A percentile compares a stretch with the other conserved stretches of the same genome.
Evolutionary conservation across 64 coral and sea anemone genomes (phyloP).

Genomic region (Montipora cactus): DNA sequence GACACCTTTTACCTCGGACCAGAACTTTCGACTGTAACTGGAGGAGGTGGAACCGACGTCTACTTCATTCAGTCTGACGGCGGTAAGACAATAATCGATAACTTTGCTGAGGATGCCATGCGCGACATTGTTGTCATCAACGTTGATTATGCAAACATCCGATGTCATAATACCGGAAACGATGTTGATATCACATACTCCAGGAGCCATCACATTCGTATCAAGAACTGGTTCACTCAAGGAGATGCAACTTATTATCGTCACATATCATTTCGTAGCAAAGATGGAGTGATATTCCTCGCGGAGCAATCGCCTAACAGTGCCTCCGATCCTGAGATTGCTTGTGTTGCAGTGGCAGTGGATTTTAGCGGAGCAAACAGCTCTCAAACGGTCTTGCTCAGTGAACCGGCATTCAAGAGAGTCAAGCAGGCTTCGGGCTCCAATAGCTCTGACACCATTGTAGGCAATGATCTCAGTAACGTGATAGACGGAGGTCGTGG

Average conservation of each 20-base stretch:
- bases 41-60: slow-evolving; percentile 46
- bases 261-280: slow-evolving; percentile 55
- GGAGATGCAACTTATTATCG: slow-evolving; percentile 44
- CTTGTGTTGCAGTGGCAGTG: slow-evolving; percentile 42
- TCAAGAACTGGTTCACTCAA: slow-evolving; percentile 61
- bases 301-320: not conserved
- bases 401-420: not conserved
- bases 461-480: slow-evolving; percentile 53
- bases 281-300: slow-evolving; percentile 57
- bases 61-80: slow-evolving; percentile 66
- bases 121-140: slow-evolving; percentile 57
- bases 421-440: slow-evolving; percentile 20
- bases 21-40: slow-evolving; percentile 44
- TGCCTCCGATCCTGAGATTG: not conserved
- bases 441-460: slow-evolving; percentile 15
- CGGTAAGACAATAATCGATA: slow-evolving; percentile 72
- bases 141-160: slow-evolving; percentile 29
- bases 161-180: not conserved
- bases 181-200: slow-evolving; percentile 27
- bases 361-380: slow-evolving; percentile 21
- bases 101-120: slow-evolving; percentile 63
- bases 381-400: not conserved
- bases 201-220: slow-evolving; percentile 60
- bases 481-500: slow-evolving; percentile 35
- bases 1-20: slow-evolving; percentile 75